Evolutionary conservation across 2,888 invertebrate species (phyloP), one percentile per base, ranked within the genome.

Genomic region (Frankliniella fusca): DNA sequence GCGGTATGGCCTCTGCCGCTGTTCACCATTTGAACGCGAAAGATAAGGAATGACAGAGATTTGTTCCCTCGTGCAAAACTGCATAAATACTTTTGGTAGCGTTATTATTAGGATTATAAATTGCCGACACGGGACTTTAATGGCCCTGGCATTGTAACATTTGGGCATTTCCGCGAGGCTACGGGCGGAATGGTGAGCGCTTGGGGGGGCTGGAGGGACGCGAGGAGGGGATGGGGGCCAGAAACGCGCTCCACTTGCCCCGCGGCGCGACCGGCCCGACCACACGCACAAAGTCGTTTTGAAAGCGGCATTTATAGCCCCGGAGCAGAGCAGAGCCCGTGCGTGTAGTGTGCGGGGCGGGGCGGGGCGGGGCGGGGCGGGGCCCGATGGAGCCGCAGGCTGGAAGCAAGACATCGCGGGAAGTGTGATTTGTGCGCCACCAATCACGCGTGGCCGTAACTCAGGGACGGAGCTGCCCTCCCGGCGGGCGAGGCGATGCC

Each of bases 91-190:
- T 61, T 61, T 61, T 18, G 0, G n/a, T n/a, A 61, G n/a, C 61
- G 27, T 23, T 27, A 70, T 76, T 76, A 76, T 76, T 76, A 27
- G 70, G 70, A 76, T 76, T 76, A 76, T 76, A 76, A 76, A 76
- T 76, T 27, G 70, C 27, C 12, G 70, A 23, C n/a, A 12, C 70
- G 70, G 11, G 23, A 27, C 70, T 27, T 23, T 23, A 76, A 76
- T 76, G 70, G 23, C 70, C 38, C 70, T 23, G 70, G 70, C 70
- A 23, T 76, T 76, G 70, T 61, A 61, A 61, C 61, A 61, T 61
- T 61, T n/a, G 61, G 61, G 61, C 61, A n/a, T 61, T 61, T 61
- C 61, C 61, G 61, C 61, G 61, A 18, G 61, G 61, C 61, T 15
- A 18, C 15, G 61, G 61, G 15, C 61, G 61, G 61, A 61, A 61